These are phyloP conservation scores for Dromaius novaehollandiae DNA, from an alignment of 2,113 vertebrate genomes.

Conservation along the genomic window DNA sequence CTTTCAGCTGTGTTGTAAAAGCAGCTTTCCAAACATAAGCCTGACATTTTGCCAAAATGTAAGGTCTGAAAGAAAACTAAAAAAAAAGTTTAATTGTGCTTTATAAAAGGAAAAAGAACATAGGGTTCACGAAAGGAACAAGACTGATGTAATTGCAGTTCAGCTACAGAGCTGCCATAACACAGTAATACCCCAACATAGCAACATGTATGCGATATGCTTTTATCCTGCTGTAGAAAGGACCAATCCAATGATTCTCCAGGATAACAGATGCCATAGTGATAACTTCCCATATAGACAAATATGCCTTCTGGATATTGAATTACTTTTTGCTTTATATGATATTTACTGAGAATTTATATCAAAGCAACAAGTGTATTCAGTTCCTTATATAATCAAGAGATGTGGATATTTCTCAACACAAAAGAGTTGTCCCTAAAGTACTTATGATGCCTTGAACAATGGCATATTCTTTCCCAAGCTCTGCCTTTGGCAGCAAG, in stretches of 20 bases:
- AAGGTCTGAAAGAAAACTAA: not conserved
- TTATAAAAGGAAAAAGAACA: too few species aligned
- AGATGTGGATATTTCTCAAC: not conserved
- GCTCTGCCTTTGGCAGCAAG: not conserved
- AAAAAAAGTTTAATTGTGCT: not conserved
- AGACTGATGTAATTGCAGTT: too few species aligned
- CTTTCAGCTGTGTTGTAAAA: not conserved
- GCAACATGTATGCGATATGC: rapidly evolving
- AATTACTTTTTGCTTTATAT: not conserved
- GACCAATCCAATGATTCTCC: not conserved
- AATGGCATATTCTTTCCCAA: not conserved
- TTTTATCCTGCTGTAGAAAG: not conserved
- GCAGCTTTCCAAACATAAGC: not conserved
- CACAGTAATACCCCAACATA: not conserved
- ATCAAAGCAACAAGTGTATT: not conserved
- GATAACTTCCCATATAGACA: not conserved
- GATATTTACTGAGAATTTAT: not conserved
- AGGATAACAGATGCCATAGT: not conserved
- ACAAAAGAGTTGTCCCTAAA: not conserved
- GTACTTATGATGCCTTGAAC: not conserved
- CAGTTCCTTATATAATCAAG: not conserved
- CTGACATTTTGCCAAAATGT: not conserved
- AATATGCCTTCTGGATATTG: not conserved
- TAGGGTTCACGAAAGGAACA: too few species aligned
- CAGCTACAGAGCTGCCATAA: not conserved